Evolutionary conservation across 2,797 vertebrate species (phyloP).

Genomic region (Spea hammondii): DNA sequence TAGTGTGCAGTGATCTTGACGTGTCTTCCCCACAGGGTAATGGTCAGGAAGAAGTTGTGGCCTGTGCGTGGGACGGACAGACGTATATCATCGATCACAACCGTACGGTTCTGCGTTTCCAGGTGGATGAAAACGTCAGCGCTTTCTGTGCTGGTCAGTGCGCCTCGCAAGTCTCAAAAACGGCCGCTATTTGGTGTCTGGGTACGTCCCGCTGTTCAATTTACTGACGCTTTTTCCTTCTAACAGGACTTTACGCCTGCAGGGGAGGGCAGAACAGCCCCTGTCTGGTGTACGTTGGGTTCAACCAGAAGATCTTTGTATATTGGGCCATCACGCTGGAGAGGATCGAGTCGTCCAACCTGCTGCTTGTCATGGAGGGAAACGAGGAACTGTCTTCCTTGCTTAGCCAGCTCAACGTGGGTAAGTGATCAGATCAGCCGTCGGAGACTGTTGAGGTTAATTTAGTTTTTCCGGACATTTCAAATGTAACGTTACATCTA

Average conservation of each 20-base stretch:
- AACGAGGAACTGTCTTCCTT: constrained; percentile 73
- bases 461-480: too few species aligned
- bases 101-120: constrained; percentile 89
- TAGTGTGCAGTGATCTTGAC: too few species aligned
- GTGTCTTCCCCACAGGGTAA: constrained; percentile 75
- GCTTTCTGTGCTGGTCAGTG: constrained; percentile 94
- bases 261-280: constrained; percentile 89
- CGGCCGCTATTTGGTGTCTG: background rate
- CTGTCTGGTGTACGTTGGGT: constrained; percentile 93
- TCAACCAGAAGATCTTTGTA: constrained; percentile 94
- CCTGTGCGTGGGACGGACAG: constrained; percentile 97
- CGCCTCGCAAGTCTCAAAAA: background rate
- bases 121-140: constrained; percentile 96
- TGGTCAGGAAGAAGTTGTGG: constrained; percentile 92
- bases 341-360: constrained; percentile 92
- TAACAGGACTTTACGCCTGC: constrained; percentile 88
- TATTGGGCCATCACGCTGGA: constrained; percentile 95
- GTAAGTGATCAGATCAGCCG: constrained; percentile 68
- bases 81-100: constrained; percentile 97
- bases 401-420: constrained; percentile 75
- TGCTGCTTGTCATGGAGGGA: constrained; percentile 81
- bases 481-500: too few species aligned
- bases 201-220: background rate
- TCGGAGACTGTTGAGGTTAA: too few species aligned
- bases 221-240: background rate